A percentile compares a stretch with the other conserved stretches of the same genome.
Evolutionary conservation across 30 jellyfish, hydroid and myxozoan genomes (phyloP).

Genomic region (Hydra vulgaris): DNA sequence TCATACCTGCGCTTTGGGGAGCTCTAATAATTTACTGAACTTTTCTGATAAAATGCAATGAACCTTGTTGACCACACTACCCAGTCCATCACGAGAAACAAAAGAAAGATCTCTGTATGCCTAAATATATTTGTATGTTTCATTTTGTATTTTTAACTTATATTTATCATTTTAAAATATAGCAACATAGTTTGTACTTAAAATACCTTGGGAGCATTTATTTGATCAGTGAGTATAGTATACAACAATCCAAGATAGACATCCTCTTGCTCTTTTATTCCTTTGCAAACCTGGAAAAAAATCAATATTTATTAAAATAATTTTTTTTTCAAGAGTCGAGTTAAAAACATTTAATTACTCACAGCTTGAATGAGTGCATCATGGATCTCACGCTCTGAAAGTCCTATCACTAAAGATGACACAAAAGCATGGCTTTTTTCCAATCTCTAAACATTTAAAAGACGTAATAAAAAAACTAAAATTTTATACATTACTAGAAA

Average conservation of each 20-base stretch:
- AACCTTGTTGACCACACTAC: slow-evolving; percentile 51
- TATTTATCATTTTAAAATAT: too few relatives aligned
- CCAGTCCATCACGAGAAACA: slow-evolving; percentile 87
- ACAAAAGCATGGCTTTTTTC: slow-evolving; percentile 75
- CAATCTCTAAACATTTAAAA: slow-evolving; percentile 48
- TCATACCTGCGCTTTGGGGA: slow-evolving; percentile 67
- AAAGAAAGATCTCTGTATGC: slow-evolving; percentile 74
- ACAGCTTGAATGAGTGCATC: slow-evolving; percentile 78
- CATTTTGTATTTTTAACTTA: too few relatives aligned
- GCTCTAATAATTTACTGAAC: slow-evolving; percentile 53
- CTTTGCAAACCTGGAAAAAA: slow-evolving; percentile 88
- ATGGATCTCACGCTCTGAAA: slow-evolving; percentile 84
- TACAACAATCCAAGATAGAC: slow-evolving; percentile 79
- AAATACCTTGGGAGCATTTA: slow-evolving; percentile 64
- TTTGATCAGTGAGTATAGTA: slow-evolving; percentile 73
- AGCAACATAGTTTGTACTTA: too few relatives aligned
- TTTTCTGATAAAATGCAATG: slow-evolving; percentile 56
- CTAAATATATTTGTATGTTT: slow-evolving; percentile 28
- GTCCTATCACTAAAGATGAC: slow-evolving; percentile 40
- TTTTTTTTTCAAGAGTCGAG: not conserved
- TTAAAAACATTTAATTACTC: not conserved
- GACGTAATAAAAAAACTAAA: not conserved
- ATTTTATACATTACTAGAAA: not conserved
- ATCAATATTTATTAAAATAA: too few relatives aligned
- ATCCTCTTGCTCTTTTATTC: slow-evolving; percentile 94